Evolutionary conservation across 2,888 invertebrate species (phyloP).

Genomic region (Anorthoa munda): DNA sequence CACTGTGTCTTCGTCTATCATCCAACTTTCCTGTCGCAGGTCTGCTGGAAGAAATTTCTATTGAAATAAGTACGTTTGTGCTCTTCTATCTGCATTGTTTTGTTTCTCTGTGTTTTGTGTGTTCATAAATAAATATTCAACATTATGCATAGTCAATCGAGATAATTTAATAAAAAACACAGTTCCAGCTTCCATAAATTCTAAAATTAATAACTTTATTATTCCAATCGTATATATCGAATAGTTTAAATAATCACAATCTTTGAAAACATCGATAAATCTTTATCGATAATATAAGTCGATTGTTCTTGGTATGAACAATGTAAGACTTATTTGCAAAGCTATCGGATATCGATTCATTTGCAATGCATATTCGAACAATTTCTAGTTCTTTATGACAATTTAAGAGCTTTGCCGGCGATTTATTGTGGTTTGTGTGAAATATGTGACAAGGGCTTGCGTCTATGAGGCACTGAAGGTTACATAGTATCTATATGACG

Average conservation of each 20-base stretch:
- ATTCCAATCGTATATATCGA: slow-evolving; percentile 22
- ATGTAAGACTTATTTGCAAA: slow-evolving; percentile 47
- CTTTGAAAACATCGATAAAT: slow-evolving; percentile 56
- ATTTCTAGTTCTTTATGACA: slow-evolving; percentile 52
- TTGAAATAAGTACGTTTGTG: too few species aligned
- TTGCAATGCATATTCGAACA: slow-evolving; percentile 55
- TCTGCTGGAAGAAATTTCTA: too few species aligned
- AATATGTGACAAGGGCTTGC: slow-evolving; percentile 26
- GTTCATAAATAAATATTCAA: too few species aligned
- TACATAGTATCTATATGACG: background rate
- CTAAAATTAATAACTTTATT: slow-evolving; percentile 39
- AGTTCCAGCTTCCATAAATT: slow-evolving; percentile 30
- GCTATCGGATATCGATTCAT: slow-evolving; percentile 47
- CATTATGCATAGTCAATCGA: too few species aligned
- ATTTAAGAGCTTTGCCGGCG: slow-evolving; percentile 38
- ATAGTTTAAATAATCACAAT: slow-evolving; percentile 40
- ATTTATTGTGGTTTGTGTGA: slow-evolving; percentile 43
- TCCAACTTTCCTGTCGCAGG: too few species aligned
- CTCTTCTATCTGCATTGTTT: too few species aligned
- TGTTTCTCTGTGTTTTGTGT: too few species aligned
- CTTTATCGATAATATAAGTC: slow-evolving; percentile 48
- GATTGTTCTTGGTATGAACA: slow-evolving; percentile 54
- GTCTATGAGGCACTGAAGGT: background rate
- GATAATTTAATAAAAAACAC: background rate
- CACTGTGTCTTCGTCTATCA: too few species aligned